Conservation (phyloP, 2,113 vertebrate species). For the Lepisosteus oculatus region DNA sequence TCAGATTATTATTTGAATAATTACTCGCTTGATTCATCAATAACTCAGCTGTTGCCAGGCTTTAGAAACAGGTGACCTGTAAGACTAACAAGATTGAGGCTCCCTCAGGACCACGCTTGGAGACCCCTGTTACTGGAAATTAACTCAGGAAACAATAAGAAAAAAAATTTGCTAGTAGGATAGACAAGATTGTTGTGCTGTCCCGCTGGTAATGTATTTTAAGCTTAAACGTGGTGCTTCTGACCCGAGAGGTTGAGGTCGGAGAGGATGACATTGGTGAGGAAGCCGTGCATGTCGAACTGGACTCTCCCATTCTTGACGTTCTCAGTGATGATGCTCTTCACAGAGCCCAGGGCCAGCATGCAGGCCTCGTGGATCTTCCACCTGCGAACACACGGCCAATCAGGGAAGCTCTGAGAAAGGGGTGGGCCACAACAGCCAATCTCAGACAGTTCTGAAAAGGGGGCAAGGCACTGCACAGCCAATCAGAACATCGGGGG, state of each 20-base stretch:
- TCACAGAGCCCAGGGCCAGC: constrained; percentile 93
- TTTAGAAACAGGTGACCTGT: too few relatives aligned
- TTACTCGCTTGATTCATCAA: too few relatives aligned
- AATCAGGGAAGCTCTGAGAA: background rate
- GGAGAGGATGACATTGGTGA: constrained; percentile 86
- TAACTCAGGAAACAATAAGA: too few relatives aligned
- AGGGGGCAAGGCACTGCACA: background rate
- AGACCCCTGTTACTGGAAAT: too few relatives aligned
- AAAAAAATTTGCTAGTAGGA: too few relatives aligned
- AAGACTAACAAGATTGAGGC: too few relatives aligned
- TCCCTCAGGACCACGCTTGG: too few relatives aligned
- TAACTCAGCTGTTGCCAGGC: too few relatives aligned
- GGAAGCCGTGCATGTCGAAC: constrained; percentile 96
- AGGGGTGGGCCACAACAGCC: background rate
- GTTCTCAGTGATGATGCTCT: constrained; percentile 88
- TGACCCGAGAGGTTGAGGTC: constrained; percentile 90
- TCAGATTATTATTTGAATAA: too few relatives aligned
- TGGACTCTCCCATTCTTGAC: constrained; percentile 90
- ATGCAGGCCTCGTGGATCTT: constrained; percentile 97
- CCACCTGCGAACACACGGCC: constrained; percentile 74
- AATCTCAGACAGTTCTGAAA: background rate
- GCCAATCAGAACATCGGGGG: background rate
- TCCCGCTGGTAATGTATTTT: too few relatives aligned
- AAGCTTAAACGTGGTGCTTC: background rate
- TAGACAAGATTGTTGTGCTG: too few relatives aligned